These are phyloP conservation scores for Zosterops pallidus DNA, from an alignment of 2,113 vertebrate species.

Conservation along the genomic window DNA sequence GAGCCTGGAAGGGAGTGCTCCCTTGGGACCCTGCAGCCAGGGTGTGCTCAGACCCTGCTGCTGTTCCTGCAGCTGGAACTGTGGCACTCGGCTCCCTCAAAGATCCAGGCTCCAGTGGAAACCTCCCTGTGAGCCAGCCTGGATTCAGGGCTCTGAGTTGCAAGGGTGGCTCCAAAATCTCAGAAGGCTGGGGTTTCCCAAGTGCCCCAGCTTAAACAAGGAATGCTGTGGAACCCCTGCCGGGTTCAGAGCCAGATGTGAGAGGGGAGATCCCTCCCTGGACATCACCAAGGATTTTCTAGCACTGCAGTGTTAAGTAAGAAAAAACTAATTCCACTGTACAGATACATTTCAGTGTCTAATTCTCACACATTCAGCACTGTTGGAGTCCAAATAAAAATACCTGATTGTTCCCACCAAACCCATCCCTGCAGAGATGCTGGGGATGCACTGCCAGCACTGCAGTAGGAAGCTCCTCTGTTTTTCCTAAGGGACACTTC, in stretches of 20 bases:
- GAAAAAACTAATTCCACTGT: background rate
- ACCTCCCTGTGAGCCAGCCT: background rate
- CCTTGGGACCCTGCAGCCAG: background rate
- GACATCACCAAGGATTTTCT: background rate
- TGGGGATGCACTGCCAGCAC: background rate
- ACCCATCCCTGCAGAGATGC: background rate
- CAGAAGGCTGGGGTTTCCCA: background rate
- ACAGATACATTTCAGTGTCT: background rate
- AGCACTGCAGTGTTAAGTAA: background rate
- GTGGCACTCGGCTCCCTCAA: background rate
- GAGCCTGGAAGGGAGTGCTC: background rate
- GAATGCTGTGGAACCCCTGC: background rate
- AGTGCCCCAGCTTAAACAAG: background rate
- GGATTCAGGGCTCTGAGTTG: background rate
- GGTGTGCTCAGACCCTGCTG: background rate
- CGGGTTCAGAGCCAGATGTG: background rate
- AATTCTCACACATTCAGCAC: background rate
- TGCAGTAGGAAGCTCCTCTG: background rate
- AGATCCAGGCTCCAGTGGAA: background rate
- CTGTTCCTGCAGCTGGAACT: background rate
- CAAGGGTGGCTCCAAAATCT: background rate
- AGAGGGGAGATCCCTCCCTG: background rate
- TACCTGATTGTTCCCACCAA: background rate
- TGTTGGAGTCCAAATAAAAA: background rate
- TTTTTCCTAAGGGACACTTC: background rate